A percentile compares a stretch with the other conserved stretches of the same genome.
Conservation (phyloP, 2,797 vertebrate species). For the Onychomys leucogaster region DNA sequence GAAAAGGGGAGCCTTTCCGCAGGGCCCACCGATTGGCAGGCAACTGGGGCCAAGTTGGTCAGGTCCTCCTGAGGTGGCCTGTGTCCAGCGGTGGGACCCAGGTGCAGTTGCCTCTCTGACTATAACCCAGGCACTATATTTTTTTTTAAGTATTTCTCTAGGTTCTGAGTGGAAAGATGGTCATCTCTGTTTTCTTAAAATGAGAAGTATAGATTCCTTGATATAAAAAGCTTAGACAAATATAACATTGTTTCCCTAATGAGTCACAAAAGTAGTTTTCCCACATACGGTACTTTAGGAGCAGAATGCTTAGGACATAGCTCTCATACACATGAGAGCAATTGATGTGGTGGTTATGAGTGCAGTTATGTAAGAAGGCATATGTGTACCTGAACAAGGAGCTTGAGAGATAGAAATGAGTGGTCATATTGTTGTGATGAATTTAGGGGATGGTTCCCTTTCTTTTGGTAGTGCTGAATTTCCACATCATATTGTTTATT, state of each 20-base stretch:
- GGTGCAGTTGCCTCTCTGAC: too few relatives aligned
- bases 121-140: too few relatives aligned
- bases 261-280: background rate
- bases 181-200: conserved; percentile 50
- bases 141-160: conserved; percentile 26
- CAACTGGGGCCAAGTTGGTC: too few relatives aligned
- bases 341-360: background rate
- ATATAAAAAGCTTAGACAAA: background rate
- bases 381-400: background rate
- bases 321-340: conserved; percentile 21
- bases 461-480: conserved; percentile 16
- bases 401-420: background rate
- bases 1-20: too few relatives aligned
- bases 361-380: background rate
- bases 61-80: too few relatives aligned
- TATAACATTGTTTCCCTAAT: conserved; percentile 5
- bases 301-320: background rate
- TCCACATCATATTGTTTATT: conserved; percentile 14
- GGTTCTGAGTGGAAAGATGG: background rate
- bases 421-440: background rate
- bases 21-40: too few relatives aligned
- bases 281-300: background rate
- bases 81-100: too few relatives aligned
- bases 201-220: conserved; percentile 37
- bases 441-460: background rate